phyloP scores from a whole-genome alignment of 2,888 invertebrate species.

The Siphlonurus alternatus region DNA sequence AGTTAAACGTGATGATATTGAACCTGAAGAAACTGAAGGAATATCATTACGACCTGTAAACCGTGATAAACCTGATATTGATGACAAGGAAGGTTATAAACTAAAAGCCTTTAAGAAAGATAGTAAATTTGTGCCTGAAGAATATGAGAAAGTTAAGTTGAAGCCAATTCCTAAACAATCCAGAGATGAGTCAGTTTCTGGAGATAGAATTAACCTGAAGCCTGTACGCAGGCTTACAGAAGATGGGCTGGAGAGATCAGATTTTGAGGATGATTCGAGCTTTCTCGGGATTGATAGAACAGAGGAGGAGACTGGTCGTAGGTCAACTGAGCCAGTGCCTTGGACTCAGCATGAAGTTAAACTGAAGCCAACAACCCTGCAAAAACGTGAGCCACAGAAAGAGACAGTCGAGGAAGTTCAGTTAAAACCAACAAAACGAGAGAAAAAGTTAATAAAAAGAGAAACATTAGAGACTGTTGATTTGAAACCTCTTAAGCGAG shows the following conservation, averaged over 20 bases:
- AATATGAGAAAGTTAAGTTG: neutral
- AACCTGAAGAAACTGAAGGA: conserved; percentile 5
- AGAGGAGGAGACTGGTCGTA: conserved; percentile 4
- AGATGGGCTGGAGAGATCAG: conserved; percentile 9
- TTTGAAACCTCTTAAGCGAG: conserved; percentile 6
- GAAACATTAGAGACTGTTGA: conserved; percentile 17
- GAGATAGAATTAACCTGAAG: too few relatives aligned
- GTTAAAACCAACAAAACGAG: conserved; percentile 19
- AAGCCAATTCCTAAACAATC: neutral
- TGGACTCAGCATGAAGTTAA: conserved; percentile 12
- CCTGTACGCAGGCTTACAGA: conserved; percentile 9
- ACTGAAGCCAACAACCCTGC: conserved; percentile 18
- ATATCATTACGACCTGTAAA: neutral
- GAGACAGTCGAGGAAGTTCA: conserved; percentile 13
- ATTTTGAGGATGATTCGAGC: conserved; percentile 19
- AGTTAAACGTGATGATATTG: conserved; percentile 4
- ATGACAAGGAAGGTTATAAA: conserved; percentile 3
- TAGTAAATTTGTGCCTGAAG: neutral
- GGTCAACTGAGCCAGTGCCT: conserved; percentile 6
- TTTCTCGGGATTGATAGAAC: conserved; percentile 17
- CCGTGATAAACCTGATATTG: conserved; percentile 10
- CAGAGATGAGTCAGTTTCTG: too few relatives aligned
- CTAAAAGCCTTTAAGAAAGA: neutral
- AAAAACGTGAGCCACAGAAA: conserved; percentile 10
- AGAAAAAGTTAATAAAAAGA: conserved; percentile 19